Evolutionary conservation across 2,888 invertebrate genomes (phyloP).

Genomic region (Pseudococcus longispinus): DNA sequence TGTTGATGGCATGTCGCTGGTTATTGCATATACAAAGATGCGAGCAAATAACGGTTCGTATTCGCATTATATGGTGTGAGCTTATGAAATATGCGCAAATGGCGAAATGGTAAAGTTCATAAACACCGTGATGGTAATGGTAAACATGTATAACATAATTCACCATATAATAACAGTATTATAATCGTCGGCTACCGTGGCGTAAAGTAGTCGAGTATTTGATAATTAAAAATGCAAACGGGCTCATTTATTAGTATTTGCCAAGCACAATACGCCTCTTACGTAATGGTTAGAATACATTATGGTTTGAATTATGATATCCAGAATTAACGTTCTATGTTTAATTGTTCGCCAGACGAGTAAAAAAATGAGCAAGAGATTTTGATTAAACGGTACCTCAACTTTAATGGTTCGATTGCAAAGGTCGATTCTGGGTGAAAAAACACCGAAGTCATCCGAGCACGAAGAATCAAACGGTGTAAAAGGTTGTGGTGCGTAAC

Average conservation of each 20-base stretch:
- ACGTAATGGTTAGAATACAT: neutral
- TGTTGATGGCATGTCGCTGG: neutral
- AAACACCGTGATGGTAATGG: neutral
- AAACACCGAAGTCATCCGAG: neutral
- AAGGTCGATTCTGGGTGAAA: neutral
- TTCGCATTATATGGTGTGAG: neutral
- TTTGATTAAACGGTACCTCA: neutral
- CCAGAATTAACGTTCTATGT: neutral
- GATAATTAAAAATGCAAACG: slow-evolving; percentile 26
- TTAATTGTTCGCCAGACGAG: neutral
- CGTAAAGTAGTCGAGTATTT: neutral
- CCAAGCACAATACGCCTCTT: neutral
- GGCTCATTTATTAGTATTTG: neutral
- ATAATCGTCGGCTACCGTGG: neutral
- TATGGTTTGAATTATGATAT: neutral
- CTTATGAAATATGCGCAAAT: slow-evolving; percentile 25
- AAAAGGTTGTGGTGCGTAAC: slow-evolving; percentile 1
- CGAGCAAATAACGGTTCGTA: neutral
- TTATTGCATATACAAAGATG: neutral
- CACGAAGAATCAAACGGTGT: slow-evolving; percentile 11
- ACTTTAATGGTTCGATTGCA: neutral
- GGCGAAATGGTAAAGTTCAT: slow-evolving; percentile 18
- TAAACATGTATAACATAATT: neutral
- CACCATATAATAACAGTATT: neutral
- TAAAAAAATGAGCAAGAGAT: neutral